Percentiles rank a stretch among this genome's conserved stretches.
Conservation (phyloP, 1,140 invertebrate genomes). For the Drosophila ananassae region DNA sequence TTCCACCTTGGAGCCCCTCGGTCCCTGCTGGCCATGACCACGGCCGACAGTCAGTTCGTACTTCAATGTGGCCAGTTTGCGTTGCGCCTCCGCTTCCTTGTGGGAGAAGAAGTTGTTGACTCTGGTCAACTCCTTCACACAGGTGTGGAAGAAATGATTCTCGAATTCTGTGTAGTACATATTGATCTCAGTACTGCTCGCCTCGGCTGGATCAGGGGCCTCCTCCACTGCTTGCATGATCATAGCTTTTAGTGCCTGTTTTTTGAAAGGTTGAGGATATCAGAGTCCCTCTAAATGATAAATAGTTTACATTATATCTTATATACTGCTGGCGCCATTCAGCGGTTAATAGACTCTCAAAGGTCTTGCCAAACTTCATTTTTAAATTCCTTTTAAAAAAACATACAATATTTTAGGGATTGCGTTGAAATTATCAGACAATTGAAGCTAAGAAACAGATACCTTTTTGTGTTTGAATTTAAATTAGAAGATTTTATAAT, state of each 20-base stretch:
- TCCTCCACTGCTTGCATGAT: constrained; percentile 27
- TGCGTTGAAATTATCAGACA: background rate
- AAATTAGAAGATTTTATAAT: background rate
- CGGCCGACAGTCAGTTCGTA: constrained; percentile 11
- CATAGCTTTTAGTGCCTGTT: constrained; percentile 55
- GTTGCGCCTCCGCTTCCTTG: constrained; percentile 96
- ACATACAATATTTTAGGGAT: background rate
- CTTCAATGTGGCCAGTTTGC: constrained; percentile 33
- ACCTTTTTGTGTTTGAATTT: background rate
- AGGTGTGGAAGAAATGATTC: constrained; percentile 95
- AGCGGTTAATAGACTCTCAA: constrained; percentile 54
- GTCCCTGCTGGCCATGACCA: background rate
- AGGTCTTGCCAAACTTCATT: constrained; percentile 73
- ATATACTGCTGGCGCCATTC: constrained; percentile 78
- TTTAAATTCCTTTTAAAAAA: background rate
- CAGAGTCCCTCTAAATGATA: background rate
- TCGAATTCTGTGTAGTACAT: constrained; percentile 94
- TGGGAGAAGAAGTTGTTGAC: constrained; percentile 98
- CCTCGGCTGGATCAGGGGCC: constrained; percentile 21
- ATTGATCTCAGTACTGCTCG: background rate
- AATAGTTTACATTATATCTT: constrained; percentile 50
- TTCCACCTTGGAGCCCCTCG: background rate
- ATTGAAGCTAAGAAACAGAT: background rate
- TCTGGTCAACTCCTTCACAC: constrained; percentile 95
- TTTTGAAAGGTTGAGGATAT: background rate